Evolutionary conservation across 2,113 vertebrate species (phyloP), one percentile per base, ranked within the genome.

Genomic region (Osmerus mordax): DNA sequence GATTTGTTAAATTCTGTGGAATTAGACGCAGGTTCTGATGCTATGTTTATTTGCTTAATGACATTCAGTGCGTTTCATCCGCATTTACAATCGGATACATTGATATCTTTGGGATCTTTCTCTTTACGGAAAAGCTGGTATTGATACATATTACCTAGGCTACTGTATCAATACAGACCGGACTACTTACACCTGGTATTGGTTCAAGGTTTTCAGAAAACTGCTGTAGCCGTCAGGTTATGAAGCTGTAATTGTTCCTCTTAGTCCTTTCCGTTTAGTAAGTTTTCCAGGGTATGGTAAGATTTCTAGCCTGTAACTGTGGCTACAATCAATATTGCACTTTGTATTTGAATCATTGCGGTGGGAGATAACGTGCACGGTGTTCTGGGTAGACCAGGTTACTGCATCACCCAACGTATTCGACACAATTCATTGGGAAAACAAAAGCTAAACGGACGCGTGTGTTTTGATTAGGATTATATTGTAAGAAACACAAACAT

Each of bases 1-100:
- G 72, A 81, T 84, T 81, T 63, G 23, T n/a, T n/a, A 59, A 56
- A 70, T 65, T 66, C 59, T 56, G 64, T 47, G 19, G 51, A 59
- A 62, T 56, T 68, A 54, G 65, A 55, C 7, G 28, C 9, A 29
- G 14, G n/a, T 25, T 21, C 76, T 23, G 41, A 47, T 61, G 65
- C 65, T 52, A 53, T 51, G 64, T 51, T n/a, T 58, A 41, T 58
- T 21, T 23, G 14, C 21, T 19, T 65, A 12, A 11, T 47, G 9
- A 9, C 41, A 12, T 47, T 47, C 41, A 47, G 1, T 47, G 9
- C 41, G 41, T 61, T 56, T 16, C 32, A 5, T 32, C 65, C 66
- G 13, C 28, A 29, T 65, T 23, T 47, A 65, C 14, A 4, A 52
- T 12, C 13, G 52, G 47, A 69, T 21, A 63, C 28, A 52, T 68